Conservation (phyloP, 2,113 vertebrate genomes). For the Ia io region DNA sequence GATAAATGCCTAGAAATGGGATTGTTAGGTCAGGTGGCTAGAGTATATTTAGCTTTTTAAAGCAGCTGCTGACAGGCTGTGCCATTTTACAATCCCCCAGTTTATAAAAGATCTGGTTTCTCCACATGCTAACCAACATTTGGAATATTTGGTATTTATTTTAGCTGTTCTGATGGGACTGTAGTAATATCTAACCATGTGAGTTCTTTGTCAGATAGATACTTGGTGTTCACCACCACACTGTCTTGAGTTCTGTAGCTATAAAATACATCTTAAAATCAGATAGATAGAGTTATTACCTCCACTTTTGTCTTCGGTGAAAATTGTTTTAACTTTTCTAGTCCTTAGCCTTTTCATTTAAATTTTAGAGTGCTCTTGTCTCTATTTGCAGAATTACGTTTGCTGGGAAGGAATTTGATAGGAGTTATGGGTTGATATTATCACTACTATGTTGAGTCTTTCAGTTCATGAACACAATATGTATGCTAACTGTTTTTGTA, state of each 20-base stretch:
- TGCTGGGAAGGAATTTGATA: neutral
- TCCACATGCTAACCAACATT: neutral
- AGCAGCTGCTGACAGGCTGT: neutral
- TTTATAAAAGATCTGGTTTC: neutral
- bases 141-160: neutral
- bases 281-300: neutral
- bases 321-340: slow-evolving; percentile 1
- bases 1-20: neutral
- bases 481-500: neutral
- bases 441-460: neutral
- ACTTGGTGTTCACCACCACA: neutral
- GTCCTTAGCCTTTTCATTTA: slow-evolving; percentile 12
- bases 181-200: neutral
- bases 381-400: neutral
- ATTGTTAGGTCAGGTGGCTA: neutral
- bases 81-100: neutral
- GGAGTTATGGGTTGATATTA: neutral
- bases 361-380: slow-evolving; percentile 6
- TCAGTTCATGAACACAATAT: neutral
- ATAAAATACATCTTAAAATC: neutral
- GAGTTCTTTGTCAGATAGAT: neutral
- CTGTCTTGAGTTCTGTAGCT: neutral
- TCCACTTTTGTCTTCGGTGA: neutral
- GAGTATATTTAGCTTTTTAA: neutral
- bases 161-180: neutral